Evolutionary conservation across 2,797 vertebrate genomes (phyloP).

Genomic region (Scarus forsteni): DNA sequence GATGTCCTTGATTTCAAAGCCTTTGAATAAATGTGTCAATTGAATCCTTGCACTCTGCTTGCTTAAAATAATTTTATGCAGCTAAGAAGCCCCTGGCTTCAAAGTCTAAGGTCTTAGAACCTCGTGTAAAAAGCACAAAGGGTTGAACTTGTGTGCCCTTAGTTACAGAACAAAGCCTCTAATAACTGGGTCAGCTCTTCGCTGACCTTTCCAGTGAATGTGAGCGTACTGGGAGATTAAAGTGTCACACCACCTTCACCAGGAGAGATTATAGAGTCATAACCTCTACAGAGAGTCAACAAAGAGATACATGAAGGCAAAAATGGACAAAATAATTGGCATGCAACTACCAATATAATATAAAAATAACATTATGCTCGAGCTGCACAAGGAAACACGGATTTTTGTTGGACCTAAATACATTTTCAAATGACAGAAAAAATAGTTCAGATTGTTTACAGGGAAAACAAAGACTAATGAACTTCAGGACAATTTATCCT

Average conservation of each 20-base stretch:
- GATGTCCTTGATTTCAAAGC: constrained; percentile 59
- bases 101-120: background rate
- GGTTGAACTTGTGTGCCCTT: background rate
- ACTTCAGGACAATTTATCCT: too few relatives aligned
- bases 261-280: constrained; percentile 13
- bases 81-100: background rate
- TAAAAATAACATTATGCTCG: background rate
- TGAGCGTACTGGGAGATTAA: constrained; percentile 13
- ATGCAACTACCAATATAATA: background rate
- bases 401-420: too few relatives aligned
- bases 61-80: constrained; percentile 7
- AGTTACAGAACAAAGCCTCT: constrained; percentile 1
- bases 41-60: constrained; percentile 5
- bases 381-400: too few relatives aligned
- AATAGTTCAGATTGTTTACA: too few relatives aligned
- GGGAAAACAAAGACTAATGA: too few relatives aligned
- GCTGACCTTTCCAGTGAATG: constrained; percentile 13
- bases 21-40: constrained; percentile 53
- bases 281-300: background rate
- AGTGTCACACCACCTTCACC: constrained; percentile 14
- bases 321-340: background rate
- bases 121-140: background rate
- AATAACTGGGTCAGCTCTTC: constrained; percentile 24
- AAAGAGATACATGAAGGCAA: background rate
- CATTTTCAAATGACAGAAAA: too few relatives aligned